These are phyloP conservation scores for Mycetomoellerius zeteki DNA, from an alignment of 1,140 invertebrate genomes.

Conservation along the genomic window DNA sequence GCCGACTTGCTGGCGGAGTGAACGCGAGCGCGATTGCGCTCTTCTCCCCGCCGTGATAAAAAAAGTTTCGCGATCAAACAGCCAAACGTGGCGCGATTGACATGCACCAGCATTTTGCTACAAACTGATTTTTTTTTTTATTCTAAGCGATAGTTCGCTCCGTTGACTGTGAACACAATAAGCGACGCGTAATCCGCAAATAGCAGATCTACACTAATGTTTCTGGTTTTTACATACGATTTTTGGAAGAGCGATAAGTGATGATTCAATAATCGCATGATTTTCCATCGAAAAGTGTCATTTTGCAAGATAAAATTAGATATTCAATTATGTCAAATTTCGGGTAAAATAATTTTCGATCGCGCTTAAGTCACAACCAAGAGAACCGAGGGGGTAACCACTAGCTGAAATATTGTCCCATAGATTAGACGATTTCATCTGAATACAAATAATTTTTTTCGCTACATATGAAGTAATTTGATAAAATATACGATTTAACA, in stretches of 20 bases:
- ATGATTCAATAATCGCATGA: conserved; percentile 26
- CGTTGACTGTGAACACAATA: conserved; percentile 37
- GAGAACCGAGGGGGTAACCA: no score
- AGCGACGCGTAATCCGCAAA: conserved; percentile 48
- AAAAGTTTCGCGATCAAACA: conserved; percentile 62
- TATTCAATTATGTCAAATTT: neutral
- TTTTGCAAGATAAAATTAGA: neutral
- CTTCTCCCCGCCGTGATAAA: conserved; percentile 31
- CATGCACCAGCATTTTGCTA: conserved; percentile 52
- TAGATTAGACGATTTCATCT: no score
- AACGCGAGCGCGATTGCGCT: neutral
- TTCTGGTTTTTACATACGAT: conserved; percentile 13
- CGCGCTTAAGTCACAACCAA: neutral
- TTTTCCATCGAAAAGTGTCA: neutral
- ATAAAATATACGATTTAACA: no score
- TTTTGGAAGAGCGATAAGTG: conserved; percentile 10
- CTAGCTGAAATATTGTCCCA: no score
- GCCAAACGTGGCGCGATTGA: conserved; percentile 56
- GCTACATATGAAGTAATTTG: no score
- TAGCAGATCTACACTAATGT: conserved; percentile 16
- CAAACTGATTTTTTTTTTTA: conserved; percentile 47
- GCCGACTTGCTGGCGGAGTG: conserved; percentile 53
- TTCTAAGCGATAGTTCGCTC: conserved; percentile 53
- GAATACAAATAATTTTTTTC: no score
- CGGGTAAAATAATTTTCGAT: neutral